Evolutionary conservation across 1,140 invertebrate genomes (phyloP).

Genomic region (Trachymyrmex septentrionalis): DNA sequence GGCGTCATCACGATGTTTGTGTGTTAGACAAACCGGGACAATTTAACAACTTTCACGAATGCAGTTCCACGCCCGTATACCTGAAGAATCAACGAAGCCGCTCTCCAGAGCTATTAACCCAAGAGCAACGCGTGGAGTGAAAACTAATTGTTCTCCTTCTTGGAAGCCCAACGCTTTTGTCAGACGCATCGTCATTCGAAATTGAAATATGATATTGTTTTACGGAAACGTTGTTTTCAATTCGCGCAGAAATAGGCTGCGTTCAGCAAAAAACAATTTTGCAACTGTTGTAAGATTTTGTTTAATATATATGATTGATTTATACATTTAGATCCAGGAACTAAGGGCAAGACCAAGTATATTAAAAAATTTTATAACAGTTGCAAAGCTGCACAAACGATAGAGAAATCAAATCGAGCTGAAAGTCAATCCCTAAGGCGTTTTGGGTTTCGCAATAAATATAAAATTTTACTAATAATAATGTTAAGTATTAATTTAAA

Average conservation of each 20-base stretch:
- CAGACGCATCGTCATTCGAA: background rate
- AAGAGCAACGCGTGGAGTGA: conserved; percentile 2
- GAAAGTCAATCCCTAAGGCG: background rate
- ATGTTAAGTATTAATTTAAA: conserved; percentile 11
- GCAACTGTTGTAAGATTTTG: too few species aligned
- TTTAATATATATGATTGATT: too few species aligned
- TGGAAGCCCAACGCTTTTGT: background rate
- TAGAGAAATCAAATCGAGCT: background rate
- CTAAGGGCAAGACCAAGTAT: too few species aligned
- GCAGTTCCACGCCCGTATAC: conserved; percentile 20
- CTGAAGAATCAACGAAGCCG: conserved; percentile 22
- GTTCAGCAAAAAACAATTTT: too few species aligned
- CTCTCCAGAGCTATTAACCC: background rate
- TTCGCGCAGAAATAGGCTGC: too few species aligned
- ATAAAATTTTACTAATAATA: background rate
- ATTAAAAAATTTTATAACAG: too few species aligned
- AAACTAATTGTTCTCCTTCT: conserved; percentile 9
- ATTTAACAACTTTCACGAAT: conserved; percentile 54
- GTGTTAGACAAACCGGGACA: conserved; percentile 8
- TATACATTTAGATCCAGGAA: too few species aligned
- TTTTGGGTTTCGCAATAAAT: background rate
- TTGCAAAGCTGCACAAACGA: background rate
- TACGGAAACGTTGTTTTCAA: background rate
- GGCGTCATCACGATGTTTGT: background rate
- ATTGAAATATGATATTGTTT: conserved; percentile 26